These are phyloP conservation scores for Pseudopleuronectes americanus DNA, from an alignment of 2,797 vertebrate species.

Conservation along the genomic window DNA sequence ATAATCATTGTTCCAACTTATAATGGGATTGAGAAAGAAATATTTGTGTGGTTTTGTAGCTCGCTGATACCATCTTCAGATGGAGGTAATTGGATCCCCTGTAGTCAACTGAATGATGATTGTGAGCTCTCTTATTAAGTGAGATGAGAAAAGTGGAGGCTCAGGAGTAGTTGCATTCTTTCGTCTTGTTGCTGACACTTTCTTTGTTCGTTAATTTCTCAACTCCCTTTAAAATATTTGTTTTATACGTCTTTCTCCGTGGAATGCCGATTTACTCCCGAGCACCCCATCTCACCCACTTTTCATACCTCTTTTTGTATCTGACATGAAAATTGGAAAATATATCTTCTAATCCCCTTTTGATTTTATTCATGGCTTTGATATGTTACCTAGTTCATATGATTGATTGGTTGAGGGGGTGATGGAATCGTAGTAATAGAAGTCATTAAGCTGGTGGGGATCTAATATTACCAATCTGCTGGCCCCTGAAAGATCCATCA, in stretches of 20 bases:
- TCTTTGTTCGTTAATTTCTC: constrained; percentile 88
- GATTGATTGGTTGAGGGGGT: constrained; percentile 74
- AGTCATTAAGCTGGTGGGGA: constrained; percentile 76
- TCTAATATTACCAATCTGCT: constrained; percentile 79
- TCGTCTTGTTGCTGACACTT: constrained; percentile 69
- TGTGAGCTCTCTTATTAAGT: constrained; percentile 90
- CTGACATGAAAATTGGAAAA: constrained; percentile 67
- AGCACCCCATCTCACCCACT: constrained; percentile 24
- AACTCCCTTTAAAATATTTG: constrained; percentile 57
- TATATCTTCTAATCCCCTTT: constrained; percentile 69
- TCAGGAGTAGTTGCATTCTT: constrained; percentile 74
- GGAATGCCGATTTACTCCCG: constrained; percentile 32
- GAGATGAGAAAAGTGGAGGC: constrained; percentile 89
- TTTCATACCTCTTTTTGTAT: constrained; percentile 45
- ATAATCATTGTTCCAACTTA: constrained; percentile 91
- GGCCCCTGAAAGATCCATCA: constrained; percentile 76
- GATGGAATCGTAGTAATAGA: constrained; percentile 77
- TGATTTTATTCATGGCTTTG: constrained; percentile 77
- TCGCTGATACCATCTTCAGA: constrained; percentile 93
- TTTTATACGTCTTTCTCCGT: constrained; percentile 38
- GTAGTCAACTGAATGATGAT: constrained; percentile 91
- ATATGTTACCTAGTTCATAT: constrained; percentile 78
- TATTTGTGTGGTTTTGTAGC: constrained; percentile 85
- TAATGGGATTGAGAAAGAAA: constrained; percentile 93
- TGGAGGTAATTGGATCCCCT: constrained; percentile 83